Evolutionary conservation across 2,113 vertebrate species (phyloP).

Genomic region (Podocnemis expansa): DNA sequence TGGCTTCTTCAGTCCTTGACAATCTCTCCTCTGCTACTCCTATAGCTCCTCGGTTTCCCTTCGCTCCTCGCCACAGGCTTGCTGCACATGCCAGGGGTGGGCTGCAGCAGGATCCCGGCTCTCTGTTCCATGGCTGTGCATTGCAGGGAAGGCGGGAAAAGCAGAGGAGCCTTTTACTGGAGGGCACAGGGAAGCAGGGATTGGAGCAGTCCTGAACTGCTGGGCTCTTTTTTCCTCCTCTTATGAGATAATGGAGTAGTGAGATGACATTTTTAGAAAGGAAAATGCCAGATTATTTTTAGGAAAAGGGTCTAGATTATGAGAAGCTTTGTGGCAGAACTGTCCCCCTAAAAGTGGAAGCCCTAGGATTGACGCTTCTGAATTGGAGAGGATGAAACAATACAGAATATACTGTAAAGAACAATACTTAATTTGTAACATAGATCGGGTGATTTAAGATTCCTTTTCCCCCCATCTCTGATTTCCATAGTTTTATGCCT

Average conservation of each 20-base stretch:
- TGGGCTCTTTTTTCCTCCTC: background rate
- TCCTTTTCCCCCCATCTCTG: background rate
- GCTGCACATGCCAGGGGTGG: background rate
- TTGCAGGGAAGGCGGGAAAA: background rate
- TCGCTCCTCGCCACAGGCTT: background rate
- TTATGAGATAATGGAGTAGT: background rate
- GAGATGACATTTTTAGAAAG: background rate
- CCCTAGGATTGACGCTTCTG: background rate
- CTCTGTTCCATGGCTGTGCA: background rate
- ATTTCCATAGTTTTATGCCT: background rate
- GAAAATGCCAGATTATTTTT: background rate
- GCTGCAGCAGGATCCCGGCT: background rate
- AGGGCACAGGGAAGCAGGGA: background rate
- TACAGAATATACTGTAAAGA: background rate
- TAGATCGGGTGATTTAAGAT: background rate
- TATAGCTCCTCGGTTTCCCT: background rate
- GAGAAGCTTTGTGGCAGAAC: accelerated
- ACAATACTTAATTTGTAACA: background rate
- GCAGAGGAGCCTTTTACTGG: background rate
- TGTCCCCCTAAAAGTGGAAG: background rate
- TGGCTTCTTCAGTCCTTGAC: no score
- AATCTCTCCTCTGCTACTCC: background rate
- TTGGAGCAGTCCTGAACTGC: background rate
- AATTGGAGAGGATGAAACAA: background rate
- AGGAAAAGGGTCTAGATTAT: background rate